These are phyloP conservation scores for Diplogasteroides magnus DNA, from an alignment of 1,140 invertebrate species.

Conservation along the genomic window DNA sequence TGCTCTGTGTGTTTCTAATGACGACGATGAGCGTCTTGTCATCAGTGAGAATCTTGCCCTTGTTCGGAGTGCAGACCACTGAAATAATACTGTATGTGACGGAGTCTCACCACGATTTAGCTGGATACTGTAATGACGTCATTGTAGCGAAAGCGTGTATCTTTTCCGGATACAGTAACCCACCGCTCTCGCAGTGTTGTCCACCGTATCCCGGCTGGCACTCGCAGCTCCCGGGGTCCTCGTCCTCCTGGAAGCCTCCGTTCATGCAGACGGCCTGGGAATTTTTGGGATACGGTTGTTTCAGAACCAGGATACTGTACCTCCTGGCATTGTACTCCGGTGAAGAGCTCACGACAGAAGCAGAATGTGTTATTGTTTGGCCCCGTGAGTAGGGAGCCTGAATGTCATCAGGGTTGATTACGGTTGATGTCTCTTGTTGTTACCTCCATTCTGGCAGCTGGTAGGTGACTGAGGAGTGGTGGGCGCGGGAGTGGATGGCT, in stretches of 20 bases:
- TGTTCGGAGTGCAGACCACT: conserved; percentile 27
- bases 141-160: no score
- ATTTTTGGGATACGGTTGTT: no score
- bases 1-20: conserved; percentile 15
- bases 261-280: conserved; percentile 35
- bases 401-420: no score
- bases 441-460: conserved; percentile 33
- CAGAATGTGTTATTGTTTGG: conserved; percentile 17
- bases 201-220: conserved; percentile 29
- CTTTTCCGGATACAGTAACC: no score
- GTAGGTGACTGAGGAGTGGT: conserved; percentile 16
- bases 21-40: conserved; percentile 34
- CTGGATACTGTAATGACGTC: no score
- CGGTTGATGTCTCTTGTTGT: no score
- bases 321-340: conserved; percentile 28
- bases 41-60: conserved; percentile 19
- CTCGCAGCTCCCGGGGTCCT: conserved; percentile 15
- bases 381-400: conserved; percentile 13
- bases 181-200: conserved; percentile 32
- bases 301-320: not conserved
- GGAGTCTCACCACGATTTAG: no score
- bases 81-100: not conserved
- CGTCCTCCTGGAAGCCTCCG: conserved; percentile 23
- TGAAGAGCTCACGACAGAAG: conserved; percentile 35
- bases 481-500: no score